Conservation (phyloP, 2,113 vertebrate species). For the Pyxicephalus adspersus region DNA sequence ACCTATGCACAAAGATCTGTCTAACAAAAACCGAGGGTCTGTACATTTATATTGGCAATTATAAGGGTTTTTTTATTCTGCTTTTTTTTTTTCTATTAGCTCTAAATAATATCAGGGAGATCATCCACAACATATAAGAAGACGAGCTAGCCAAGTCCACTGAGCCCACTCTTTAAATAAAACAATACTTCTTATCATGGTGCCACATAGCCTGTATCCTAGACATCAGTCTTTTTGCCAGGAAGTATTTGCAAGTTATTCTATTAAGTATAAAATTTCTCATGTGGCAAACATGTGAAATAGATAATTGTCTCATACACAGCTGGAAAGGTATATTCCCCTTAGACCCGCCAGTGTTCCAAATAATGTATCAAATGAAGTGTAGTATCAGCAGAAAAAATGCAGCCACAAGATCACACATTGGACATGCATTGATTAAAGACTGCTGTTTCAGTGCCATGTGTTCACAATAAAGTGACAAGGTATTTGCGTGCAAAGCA, state of each 20-base stretch:
- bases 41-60: too few species aligned
- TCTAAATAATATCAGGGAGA: too few species aligned
- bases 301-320: not conserved
- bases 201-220: not conserved
- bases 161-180: not conserved
- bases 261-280: conserved; percentile 1
- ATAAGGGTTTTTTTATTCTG: too few species aligned
- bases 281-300: not conserved
- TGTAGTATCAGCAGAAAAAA: conserved; percentile 15
- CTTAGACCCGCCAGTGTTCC: not conserved
- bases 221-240: not conserved
- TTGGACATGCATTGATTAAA: conserved; percentile 24
- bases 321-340: conserved; percentile 24
- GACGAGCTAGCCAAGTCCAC: too few species aligned
- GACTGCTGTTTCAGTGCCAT: not conserved
- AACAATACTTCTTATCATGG: not conserved
- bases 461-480: not conserved
- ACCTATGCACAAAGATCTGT: too few species aligned
- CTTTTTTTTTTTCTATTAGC: too few species aligned
- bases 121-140: too few species aligned
- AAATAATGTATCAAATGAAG: conserved; percentile 8
- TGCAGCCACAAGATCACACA: conserved; percentile 1
- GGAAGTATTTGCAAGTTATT: not conserved
- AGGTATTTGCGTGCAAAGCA: not conserved
- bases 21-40: too few species aligned